Percentiles rank a stretch among this genome's conserved stretches.
These are phyloP conservation scores for Pocillopora meandrina DNA, from an alignment of 92 coral and sea anemone genomes.

Conservation along the genomic window DNA sequence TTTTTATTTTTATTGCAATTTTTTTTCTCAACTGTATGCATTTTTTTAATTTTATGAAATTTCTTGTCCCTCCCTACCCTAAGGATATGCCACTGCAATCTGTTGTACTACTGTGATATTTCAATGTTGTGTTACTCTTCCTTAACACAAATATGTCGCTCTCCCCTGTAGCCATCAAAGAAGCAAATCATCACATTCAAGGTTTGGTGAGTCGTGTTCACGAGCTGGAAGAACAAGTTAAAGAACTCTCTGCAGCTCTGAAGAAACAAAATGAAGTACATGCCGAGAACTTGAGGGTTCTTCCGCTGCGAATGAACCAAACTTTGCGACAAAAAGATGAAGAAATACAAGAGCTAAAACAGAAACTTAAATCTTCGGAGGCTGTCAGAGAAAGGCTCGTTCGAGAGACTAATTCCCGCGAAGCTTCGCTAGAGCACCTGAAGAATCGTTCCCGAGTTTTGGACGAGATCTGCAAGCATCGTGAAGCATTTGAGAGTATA, in stretches of 20 bases:
- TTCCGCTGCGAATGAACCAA: constrained; percentile 91
- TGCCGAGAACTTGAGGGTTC: constrained; percentile 77
- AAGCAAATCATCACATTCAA: constrained; percentile 93
- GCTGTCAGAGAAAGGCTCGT: constrained; percentile 64
- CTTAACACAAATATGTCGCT: constrained; percentile 57
- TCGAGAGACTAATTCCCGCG: constrained; percentile 71
- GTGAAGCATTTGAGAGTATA: constrained; percentile 88
- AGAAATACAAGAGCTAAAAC: constrained; percentile 72
- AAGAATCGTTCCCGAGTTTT: constrained; percentile 86
- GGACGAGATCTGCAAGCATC: constrained; percentile 88
- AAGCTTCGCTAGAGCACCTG: constrained; percentile 66
- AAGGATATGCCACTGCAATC: neutral
- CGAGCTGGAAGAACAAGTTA: constrained; percentile 82
- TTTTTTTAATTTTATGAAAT: neutral
- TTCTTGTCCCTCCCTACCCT: constrained; percentile 23
- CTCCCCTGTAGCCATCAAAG: constrained; percentile 86
- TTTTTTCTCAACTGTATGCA: neutral
- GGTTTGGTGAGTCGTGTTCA: constrained; percentile 72
- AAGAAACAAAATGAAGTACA: constrained; percentile 81
- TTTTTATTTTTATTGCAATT: neutral
- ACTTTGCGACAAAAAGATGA: constrained; percentile 86
- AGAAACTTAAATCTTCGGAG: constrained; percentile 53
- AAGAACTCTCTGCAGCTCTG: constrained; percentile 74
- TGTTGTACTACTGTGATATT: neutral
- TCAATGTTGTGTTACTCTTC: neutral